phyloP scores from a whole-genome alignment of 2,888 invertebrate genomes.

The Latrodectus elegans region DNA sequence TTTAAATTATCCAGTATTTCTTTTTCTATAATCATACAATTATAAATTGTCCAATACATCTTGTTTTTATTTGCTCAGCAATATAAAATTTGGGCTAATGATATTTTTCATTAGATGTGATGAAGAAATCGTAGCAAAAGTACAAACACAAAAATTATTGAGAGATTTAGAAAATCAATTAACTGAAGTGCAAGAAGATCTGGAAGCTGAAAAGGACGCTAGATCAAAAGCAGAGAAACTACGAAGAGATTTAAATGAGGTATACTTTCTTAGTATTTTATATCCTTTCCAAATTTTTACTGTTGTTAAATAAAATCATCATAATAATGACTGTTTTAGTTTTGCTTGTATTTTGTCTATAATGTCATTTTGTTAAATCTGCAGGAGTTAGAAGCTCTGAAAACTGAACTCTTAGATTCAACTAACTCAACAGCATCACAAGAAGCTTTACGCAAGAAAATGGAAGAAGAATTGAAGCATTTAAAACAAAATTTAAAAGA shows the following conservation, averaged over 20 bases:
- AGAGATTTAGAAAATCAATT: slow-evolving; percentile 92
- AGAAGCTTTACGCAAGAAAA: slow-evolving; percentile 94
- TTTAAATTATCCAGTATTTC: too few relatives aligned
- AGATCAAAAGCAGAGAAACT: slow-evolving; percentile 96
- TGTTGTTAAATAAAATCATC: too few relatives aligned
- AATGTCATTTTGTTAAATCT: background rate
- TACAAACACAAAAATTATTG: slow-evolving; percentile 88
- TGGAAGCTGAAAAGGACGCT: slow-evolving; percentile 94
- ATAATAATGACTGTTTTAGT: background rate
- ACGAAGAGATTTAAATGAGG: slow-evolving; percentile 91
- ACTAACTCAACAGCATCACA: slow-evolving; percentile 96
- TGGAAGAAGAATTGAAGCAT: slow-evolving; percentile 94
- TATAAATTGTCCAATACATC: too few relatives aligned
- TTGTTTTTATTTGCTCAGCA: too few relatives aligned
- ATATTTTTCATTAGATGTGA: slow-evolving; percentile 82
- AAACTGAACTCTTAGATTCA: slow-evolving; percentile 96
- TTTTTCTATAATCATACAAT: too few relatives aligned
- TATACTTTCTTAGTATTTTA: slow-evolving; percentile 55
- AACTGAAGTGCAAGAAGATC: slow-evolving; percentile 88
- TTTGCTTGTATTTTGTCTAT: background rate
- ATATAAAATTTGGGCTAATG: background rate
- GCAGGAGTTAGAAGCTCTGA: slow-evolving; percentile 95
- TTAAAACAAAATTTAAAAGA: slow-evolving; percentile 95
- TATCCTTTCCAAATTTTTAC: too few relatives aligned
- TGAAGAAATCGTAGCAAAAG: slow-evolving; percentile 91